Base-by-base conservation (phyloP, 1,140 invertebrate genomes). In the Aphis gossypii region DNA sequence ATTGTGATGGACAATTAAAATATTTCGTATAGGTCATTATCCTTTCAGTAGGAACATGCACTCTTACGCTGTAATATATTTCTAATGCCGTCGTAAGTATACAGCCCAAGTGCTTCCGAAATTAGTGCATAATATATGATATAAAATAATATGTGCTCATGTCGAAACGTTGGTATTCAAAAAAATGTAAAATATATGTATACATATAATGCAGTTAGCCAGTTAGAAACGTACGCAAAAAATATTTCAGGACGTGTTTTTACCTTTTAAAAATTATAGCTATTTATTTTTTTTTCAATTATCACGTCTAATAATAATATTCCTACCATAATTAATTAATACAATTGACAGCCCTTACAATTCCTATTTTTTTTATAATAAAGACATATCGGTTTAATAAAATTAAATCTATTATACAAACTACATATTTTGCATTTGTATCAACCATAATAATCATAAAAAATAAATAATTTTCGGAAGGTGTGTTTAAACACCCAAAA, bases 1-100 rank as follows among this genome's bases (percentile, higher is more conserved):
- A 76, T 76, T 76, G 60, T n/a, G 60, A n/a, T n/a, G 60, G 30
- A 76, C 60, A 76, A 76, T 76, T 76, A 76, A 76, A 76, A 76
- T 35, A 76, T 76, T 76, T 76, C 60, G 60, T n/a, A n/a, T 20
- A 76, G 60, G 60, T 76, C 60, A 76, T 76, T 76, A 76, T 76
- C n/a, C 60, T 76, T 76, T 76, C 38, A 41, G 38, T 41, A 41
- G 38, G 2, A 18, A 14, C n/a, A 76, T n/a, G 18, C 60, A 30
- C 2, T 60, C 56, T 25, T 68, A 9, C 60, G 8, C 56, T 60
- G 3, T 30, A 60, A 30, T 30, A 60, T 68, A 30, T n/a, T 20
- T 18, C 14, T 76, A 76, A 76, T 76, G 8, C 60, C 30, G n/a
- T 14, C 60, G 30, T 76, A 76, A n/a, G n/a, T 76, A 76, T n/a